Base-by-base conservation (phyloP, 1,140 invertebrate species). In the Diachasma alloeum region DNA sequence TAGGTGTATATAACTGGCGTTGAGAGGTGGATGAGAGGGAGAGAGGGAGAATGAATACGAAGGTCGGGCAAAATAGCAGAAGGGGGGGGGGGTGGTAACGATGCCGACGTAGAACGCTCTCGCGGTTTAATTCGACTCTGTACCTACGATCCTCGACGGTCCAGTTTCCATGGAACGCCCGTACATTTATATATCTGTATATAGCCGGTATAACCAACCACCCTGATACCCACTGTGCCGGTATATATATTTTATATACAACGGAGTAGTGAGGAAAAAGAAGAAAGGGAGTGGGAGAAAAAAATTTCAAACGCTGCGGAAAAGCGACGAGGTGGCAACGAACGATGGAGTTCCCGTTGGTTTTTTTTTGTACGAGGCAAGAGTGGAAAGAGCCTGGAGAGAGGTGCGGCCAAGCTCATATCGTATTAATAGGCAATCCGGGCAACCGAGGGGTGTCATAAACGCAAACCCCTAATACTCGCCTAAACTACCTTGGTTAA, bases 391-490 rank as follows among this genome's bases (percentile, higher is more conserved):
- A 66, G 44, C 68, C 46, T 15, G 31, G 69, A 66, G 74, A 39
- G 26, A 48, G 42, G 82, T 26, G 59, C 15, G 84, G 82, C 84
- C 83, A 83, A 86, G 85, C 88, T 90, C 88, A 90, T 90, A 90
- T 90, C 88, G 88, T 90, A 90, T 90, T 90, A 90, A 90, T 90
- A 89, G 88, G 88, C 88, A 90, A 90, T 90, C 88, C 87, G 86
- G 85, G 84, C 87, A 86, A 85, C 85, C 84, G 86, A 89, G 88
- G 88, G 87, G 88, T 89, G 88, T 90, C 87, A 89, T 90, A 90
- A 90, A 90, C 88, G 88, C 86, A 86, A 89, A 88, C 87, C 88
- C 87, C 87, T 89, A 89, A 90, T 90, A 90, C 87, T 89, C 87
- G 87, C 84, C 86, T 90, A 89, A 90, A 90, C 88, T 90, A 90